Base-by-base conservation (phyloP, 2,113 vertebrate species). In the Eulemur rufifrons region DNA sequence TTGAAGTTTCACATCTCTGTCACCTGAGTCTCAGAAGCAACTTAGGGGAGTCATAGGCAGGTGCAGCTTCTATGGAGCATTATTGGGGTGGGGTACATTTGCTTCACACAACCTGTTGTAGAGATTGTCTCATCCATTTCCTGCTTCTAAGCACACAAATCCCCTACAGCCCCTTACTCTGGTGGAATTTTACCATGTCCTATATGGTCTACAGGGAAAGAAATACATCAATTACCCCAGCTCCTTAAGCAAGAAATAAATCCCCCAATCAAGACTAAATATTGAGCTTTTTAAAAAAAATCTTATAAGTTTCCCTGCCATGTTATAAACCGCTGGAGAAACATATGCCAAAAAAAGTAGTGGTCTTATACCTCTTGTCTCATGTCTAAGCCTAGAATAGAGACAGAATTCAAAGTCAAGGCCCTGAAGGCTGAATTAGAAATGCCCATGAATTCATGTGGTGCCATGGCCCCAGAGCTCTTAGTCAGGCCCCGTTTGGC, bases 291-390 rank as follows among this genome's bases (percentile, higher is more conserved):
- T 82, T 92, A 5, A 63, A 63, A 63, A 61, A 63, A 27, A 68
- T 94, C 37, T 89, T 92, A 32, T 32, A 86, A 2, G 56, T 92
- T 90, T 95, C 34, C 86, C 18, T 86, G n/a, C 39, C 64, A 4
- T 15, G 59, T 25, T 89, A 71, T 61, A 95, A 96, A 37, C 71
- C 56, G 18, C 47, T 95, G 45, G 52, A 88, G 76, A 95, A 66
- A 92, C 93, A 83, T 52, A 71, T 52, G 8, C 42, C 14, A 74
- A 77, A 76, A 92, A n/a, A 68, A 77, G 39, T 27, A 18, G 7
- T 83, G 18, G 25, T 86, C 56, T 89, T 64, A 52, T 20, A 74
- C 45, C 34, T 71, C 34, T 76, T 85, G 7, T 76, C 54, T 37
- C 14, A 39, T 52, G 39, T 32, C 45, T 68, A 71, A 83, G n/a